These are phyloP conservation scores for Trichogramma dendrolimi DNA, from an alignment of 2,888 invertebrate genomes.

Conservation along the genomic window DNA sequence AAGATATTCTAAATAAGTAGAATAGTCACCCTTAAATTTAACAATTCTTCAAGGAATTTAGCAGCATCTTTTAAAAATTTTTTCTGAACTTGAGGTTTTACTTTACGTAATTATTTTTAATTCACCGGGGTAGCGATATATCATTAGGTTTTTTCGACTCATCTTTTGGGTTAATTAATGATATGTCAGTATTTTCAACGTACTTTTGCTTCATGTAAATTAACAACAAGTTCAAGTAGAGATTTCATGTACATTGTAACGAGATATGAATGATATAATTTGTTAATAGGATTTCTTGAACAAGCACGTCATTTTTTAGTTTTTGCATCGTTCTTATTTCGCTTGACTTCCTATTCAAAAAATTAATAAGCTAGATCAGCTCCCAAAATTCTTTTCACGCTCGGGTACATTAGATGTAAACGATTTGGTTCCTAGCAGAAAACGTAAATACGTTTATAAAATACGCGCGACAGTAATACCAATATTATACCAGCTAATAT, in stretches of 20 bases:
- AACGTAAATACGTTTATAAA: too few species aligned
- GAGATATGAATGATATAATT: slow-evolving; percentile 29
- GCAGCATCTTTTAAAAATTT: slow-evolving; percentile 27
- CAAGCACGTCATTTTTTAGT: slow-evolving; percentile 25
- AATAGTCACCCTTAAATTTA: slow-evolving; percentile 29
- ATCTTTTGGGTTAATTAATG: slow-evolving; percentile 27
- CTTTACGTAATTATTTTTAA: slow-evolving; percentile 24
- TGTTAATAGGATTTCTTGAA: slow-evolving; percentile 30
- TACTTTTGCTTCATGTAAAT: slow-evolving; percentile 31
- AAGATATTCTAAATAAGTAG: slow-evolving; percentile 17
- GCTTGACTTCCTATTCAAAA: slow-evolving; percentile 30
- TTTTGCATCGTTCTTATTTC: slow-evolving; percentile 15
- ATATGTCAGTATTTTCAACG: slow-evolving; percentile 19
- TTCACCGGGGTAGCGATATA: slow-evolving; percentile 27
- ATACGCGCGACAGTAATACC: too few species aligned
- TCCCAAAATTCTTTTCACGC: slow-evolving; percentile 36
- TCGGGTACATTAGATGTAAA: slow-evolving; percentile 37
- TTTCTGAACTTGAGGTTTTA: slow-evolving; percentile 12
- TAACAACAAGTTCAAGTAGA: slow-evolving; percentile 26
- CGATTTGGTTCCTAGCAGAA: slow-evolving; percentile 1
- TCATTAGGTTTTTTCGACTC: slow-evolving; percentile 16
- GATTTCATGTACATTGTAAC: slow-evolving; percentile 26
- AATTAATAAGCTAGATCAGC: slow-evolving; percentile 38
- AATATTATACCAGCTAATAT: too few species aligned
- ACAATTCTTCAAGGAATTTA: slow-evolving; percentile 27